Evolutionary conservation across 2,888 invertebrate genomes (phyloP), one percentile per base, ranked within the genome.

Genomic region (Lepas anatifera): DNA sequence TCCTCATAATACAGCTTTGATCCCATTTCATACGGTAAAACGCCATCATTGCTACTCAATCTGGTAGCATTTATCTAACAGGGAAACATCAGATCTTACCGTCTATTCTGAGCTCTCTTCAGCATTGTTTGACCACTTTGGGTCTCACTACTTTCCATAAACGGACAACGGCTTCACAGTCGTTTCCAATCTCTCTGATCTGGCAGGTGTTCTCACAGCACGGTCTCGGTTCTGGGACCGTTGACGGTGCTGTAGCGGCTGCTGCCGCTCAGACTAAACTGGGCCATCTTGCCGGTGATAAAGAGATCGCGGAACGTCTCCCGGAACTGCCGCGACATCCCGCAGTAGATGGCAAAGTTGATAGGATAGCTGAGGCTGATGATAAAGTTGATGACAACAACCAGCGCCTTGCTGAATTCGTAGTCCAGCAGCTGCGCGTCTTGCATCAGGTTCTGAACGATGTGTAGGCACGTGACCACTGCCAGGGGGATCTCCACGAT

Each of bases 261-360:
- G 29, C 70, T 70, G 67, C 43, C 41, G 16, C 29, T 18, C 32
- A 16, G 3, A 16, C 16, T 11, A 32, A 32, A 52, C 29, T 52
- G 52, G 16, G 32, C 11, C 52, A 27, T 52, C 16, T 52, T 52
- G 29, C 52, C 52, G 18, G 68, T 69, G 63, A 90, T 85, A 77
- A 95, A 95, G 39, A 85, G 76, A 27, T 81, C 89, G 77, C 91
- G 92, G 79, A 96, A 96, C 0, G 95, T 95, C 79, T 95, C 93
- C 69, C 96, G 84, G 80, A 96, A 96, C 79, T 92, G 93, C 43
- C 92, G 83, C 46, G 92, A 93, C 96, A 96, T 97, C 32, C 94
- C 94, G 79, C 95, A 95, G 78, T 96, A 96, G 74, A 95, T 94
- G 74, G 84, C 84, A 75, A 85, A 85, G 74, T 85, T 84, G 73